phyloP scores from a whole-genome alignment of 1,140 invertebrate genomes.

The Sarcophaga bullata region DNA sequence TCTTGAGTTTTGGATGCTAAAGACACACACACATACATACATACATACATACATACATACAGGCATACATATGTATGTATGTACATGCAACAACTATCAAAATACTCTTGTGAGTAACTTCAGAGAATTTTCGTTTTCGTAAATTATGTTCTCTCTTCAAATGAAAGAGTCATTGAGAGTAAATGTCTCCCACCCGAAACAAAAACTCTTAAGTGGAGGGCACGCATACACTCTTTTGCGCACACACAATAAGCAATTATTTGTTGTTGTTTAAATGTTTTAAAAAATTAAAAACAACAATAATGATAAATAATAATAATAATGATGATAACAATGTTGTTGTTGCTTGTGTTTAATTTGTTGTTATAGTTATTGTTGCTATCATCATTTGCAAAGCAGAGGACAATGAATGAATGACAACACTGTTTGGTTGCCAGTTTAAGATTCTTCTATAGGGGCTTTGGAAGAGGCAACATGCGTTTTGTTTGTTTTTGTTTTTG shows the following conservation, averaged over 20 bases:
- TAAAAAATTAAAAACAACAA: not conserved
- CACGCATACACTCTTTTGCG: not conserved
- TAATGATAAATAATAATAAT: not conserved
- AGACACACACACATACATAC: too few relatives aligned
- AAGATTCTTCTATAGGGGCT: not conserved
- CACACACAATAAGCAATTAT: not conserved
- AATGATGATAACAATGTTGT: not conserved
- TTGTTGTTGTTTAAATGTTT: slow-evolving; percentile 11
- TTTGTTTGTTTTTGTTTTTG: not conserved
- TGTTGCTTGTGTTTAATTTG: not conserved
- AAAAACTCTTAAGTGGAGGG: too few relatives aligned
- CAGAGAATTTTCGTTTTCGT: not conserved
- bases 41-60: too few relatives aligned
- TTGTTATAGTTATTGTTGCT: not conserved
- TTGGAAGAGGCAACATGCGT: not conserved
- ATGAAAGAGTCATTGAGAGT: not conserved
- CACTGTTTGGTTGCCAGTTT: too few relatives aligned
- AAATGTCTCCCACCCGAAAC: not conserved
- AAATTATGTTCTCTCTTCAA: not conserved
- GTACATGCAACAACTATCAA: too few relatives aligned
- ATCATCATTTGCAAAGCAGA: not conserved
- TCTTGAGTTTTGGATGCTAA: not conserved
- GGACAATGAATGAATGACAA: too few relatives aligned
- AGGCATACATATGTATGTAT: too few relatives aligned
- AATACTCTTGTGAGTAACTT: not conserved